Evolutionary conservation across 2,797 vertebrate genomes (phyloP).

Genomic region (Aphelocoma californica): DNA sequence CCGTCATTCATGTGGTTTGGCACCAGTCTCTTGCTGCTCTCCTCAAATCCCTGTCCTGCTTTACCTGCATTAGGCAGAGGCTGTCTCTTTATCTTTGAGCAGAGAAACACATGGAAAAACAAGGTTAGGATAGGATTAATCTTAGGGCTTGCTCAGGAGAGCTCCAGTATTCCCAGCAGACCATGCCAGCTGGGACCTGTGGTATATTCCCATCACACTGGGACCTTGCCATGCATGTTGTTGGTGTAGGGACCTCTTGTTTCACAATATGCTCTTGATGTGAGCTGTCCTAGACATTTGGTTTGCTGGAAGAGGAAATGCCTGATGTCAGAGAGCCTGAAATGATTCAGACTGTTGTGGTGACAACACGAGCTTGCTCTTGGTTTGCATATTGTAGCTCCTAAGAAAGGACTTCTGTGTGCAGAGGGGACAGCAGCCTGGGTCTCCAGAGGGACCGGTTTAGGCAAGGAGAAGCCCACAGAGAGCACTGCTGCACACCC

Average conservation of each 20-base stretch:
- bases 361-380: neutral
- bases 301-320: neutral
- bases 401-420: neutral
- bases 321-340: neutral
- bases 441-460: neutral
- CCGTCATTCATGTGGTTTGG: neutral
- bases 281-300: neutral
- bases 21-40: neutral
- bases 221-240: neutral
- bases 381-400: neutral
- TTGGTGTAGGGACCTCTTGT: neutral
- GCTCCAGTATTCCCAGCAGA: neutral
- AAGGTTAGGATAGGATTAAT: neutral
- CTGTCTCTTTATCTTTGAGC: neutral
- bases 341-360: neutral
- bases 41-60: neutral
- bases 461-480: neutral
- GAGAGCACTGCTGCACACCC: neutral
- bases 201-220: neutral
- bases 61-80: neutral
- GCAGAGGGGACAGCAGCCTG: neutral
- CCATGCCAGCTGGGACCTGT: neutral
- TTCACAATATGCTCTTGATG: neutral
- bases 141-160: neutral
- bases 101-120: neutral